Conservation (phyloP, 30 jellyfish, hydroid and myxozoan species). For the Cassiopea andromeda region DNA sequence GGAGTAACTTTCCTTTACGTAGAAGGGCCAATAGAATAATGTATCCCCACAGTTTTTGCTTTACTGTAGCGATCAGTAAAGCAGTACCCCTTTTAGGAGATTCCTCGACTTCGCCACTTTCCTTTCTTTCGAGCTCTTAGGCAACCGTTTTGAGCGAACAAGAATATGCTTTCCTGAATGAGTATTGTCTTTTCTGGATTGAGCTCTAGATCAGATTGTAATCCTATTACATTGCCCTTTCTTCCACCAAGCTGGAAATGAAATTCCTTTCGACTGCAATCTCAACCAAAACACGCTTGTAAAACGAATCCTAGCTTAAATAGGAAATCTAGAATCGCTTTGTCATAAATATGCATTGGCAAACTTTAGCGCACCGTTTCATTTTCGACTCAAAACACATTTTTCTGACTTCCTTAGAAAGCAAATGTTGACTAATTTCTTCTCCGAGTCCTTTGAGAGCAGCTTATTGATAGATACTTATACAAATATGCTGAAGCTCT, state of each 20-base stretch:
- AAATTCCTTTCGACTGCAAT: conserved; percentile 5
- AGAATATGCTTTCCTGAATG: conserved; percentile 15
- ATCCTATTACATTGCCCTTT: conserved; percentile 61
- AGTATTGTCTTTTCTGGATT: conserved; percentile 16
- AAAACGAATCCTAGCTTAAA: not conserved
- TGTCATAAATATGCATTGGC: conserved; percentile 20
- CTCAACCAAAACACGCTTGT: not conserved
- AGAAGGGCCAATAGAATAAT: no score
- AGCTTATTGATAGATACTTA: conserved; percentile 61
- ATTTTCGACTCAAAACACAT: conserved; percentile 12
- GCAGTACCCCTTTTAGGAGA: not conserved
- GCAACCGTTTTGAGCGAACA: not conserved
- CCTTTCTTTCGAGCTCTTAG: not conserved
- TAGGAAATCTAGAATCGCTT: not conserved
- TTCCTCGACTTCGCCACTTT: conserved; percentile 24
- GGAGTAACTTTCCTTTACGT: no score
- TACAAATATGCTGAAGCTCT: conserved; percentile 60
- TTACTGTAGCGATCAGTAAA: no score
- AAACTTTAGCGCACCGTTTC: conserved; percentile 11
- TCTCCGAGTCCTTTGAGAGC: conserved; percentile 44
- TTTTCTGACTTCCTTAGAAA: conserved; percentile 60
- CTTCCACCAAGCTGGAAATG: conserved; percentile 42
- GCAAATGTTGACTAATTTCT: conserved; percentile 67
- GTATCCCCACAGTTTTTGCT: no score
- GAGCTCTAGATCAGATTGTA: conserved; percentile 27